Evolutionary conservation across 2,888 invertebrate genomes (phyloP), one percentile per base, ranked within the genome.

Genomic region (Chesias legatella): DNA sequence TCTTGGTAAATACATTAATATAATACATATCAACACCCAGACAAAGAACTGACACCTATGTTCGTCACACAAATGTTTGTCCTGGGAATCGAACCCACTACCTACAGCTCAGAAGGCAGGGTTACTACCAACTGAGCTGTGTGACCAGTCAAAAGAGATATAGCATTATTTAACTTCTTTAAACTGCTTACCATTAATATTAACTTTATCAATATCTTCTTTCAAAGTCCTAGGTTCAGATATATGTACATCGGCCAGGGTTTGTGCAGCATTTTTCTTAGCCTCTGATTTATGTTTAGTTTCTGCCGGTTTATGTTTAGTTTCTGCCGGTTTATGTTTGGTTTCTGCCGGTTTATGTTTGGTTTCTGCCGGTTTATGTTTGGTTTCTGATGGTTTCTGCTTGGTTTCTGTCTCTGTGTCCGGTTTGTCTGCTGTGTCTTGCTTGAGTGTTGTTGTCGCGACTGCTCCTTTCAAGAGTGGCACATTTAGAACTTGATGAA

Each of bases 131-230:
- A n/a, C n/a, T n/a, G n/a, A n/a, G n/a, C n/a, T n/a, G n/a, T n/a
- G n/a, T n/a, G n/a, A n/a, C n/a, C n/a, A n/a, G n/a, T n/a, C n/a
- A n/a, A n/a, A n/a, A n/a, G n/a, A n/a, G n/a, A n/a, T n/a, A n/a
- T n/a, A n/a, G n/a, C n/a, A n/a, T n/a, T n/a, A n/a, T n/a, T n/a
- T n/a, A n/a, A n/a, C n/a, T n/a, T n/a, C n/a, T n/a, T n/a, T n/a
- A n/a, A n/a, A n/a, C n/a, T n/a, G 13, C 63, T 48, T 41, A 82
- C 84, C 84, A 28, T 85, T 84, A 28, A 80, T 65, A 58, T 65
- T 80, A 43, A 71, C 68, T 28, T 63, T 79, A 9, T 80, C 80
- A 5, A 3, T 2, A 0, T 38, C 48, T 0, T 51, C 51, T 0
- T 47, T 23, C 10, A 43, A 9, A 3, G 2, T 52, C 42, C 20